These are phyloP conservation scores for Chymomyza procnemis DNA, from an alignment of 2,888 invertebrate genomes.

Conservation along the genomic window DNA sequence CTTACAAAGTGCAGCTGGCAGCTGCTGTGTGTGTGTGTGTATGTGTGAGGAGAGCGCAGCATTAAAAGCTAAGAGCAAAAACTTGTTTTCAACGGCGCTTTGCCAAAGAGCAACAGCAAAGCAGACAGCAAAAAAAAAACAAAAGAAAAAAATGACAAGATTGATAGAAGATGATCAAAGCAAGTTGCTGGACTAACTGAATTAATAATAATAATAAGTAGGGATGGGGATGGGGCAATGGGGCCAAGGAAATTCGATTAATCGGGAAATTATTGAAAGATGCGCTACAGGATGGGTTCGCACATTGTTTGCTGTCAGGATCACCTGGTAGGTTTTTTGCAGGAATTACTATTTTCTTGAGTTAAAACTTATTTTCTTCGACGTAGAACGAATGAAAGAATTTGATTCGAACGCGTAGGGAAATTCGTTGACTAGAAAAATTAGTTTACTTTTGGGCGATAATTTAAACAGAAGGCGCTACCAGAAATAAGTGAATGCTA, in stretches of 20 bases:
- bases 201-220: constrained; percentile 28
- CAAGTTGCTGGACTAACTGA: constrained; percentile 22
- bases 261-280: background rate
- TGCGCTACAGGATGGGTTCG: too few relatives aligned
- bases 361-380: too few relatives aligned
- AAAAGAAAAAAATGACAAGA: constrained; percentile 25
- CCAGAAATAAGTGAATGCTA: too few relatives aligned
- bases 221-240: background rate
- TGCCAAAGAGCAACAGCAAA: constrained; percentile 52
- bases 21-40: constrained; percentile 51
- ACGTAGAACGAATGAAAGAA: too few relatives aligned
- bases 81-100: constrained; percentile 69
- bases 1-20: constrained; percentile 67
- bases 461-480: too few relatives aligned
- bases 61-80: constrained; percentile 37
- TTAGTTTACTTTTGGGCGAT: too few relatives aligned
- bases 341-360: too few relatives aligned
- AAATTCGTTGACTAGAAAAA: too few relatives aligned
- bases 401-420: too few relatives aligned
- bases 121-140: constrained; percentile 11
- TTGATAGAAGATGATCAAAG: constrained; percentile 65
- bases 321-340: too few relatives aligned
- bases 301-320: too few relatives aligned
- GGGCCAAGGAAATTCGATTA: background rate
- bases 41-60: constrained; percentile 25